A percentile compares a stretch with the other conserved stretches of the same genome.
These are phyloP conservation scores for Arvicanthis niloticus DNA, from an alignment of 2,113 vertebrate species.

Conservation along the genomic window DNA sequence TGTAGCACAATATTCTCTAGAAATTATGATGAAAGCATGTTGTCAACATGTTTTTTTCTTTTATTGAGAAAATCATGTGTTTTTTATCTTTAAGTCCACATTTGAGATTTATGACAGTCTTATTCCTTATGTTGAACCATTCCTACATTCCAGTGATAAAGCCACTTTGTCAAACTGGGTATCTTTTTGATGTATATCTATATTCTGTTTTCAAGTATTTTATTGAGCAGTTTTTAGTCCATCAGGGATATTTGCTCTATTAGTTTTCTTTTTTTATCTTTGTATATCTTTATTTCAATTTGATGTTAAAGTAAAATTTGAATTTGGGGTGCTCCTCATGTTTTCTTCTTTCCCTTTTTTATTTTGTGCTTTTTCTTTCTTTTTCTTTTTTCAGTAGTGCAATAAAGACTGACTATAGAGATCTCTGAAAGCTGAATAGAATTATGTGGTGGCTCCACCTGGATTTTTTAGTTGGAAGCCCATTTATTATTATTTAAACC, in stretches of 20 bases:
- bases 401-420: background rate
- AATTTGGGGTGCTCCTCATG: background rate
- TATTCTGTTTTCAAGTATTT: background rate
- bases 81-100: background rate
- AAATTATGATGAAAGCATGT: background rate
- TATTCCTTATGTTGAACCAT: background rate
- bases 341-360: background rate
- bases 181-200: background rate
- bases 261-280: background rate
- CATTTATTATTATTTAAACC: background rate
- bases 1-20: background rate
- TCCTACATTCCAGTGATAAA: background rate
- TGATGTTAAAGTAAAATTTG: background rate
- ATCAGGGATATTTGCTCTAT: background rate
- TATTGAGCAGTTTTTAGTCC: background rate
- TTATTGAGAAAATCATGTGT: background rate
- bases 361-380: background rate
- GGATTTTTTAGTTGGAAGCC: background rate
- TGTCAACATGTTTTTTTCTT: background rate
- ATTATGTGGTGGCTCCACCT: background rate
- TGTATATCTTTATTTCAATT: background rate
- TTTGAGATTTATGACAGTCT: background rate
- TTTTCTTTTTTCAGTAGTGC: background rate
- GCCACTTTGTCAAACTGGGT: background rate
- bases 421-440: background rate